Base-by-base conservation (phyloP, 53 echinoderm and acorn worm species). In the Astropecten irregularis region DNA sequence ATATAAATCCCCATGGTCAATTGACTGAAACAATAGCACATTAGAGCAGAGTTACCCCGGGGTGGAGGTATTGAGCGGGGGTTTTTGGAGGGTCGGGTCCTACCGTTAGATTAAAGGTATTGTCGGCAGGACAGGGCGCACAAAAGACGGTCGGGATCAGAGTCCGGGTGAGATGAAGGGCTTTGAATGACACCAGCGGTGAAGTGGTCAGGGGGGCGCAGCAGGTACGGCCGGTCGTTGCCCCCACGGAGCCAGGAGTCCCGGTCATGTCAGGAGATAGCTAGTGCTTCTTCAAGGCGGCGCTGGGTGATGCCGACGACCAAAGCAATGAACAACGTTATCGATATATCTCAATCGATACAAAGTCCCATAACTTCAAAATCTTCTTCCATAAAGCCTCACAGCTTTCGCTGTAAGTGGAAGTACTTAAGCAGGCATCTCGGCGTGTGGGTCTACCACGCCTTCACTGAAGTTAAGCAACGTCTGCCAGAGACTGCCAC, bases 1-100 rank as follows among this genome's bases (percentile, higher is more conserved):
- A 64, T 14, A 73, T n/a, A 73, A 52, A 36, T 30, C 46, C 34
- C 52, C 73, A 73, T 54, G 73, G 73, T 73, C 54, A 44, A 22
- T 73, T 53, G 73, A 73, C 54, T 73, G 73, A 73, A 73, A 73
- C 73, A 73, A 73, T 53, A 32, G 21, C 54, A 53, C 73, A 73
- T 73, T 73, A 73, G 37, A n/a, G 20, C 30, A 9, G n/a, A 14
- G 53, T 14, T 53, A 53, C 73, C 46, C 35, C 34, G 54, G 52
- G 52, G 54, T 2, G 23, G 53, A 21, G 52, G 51, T 37, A 73
- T 73, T 73, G 73, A 53, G 52, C 38, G 55, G 49, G 21, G 33
- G 13, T 21, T 37, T 64, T n/a, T 51, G 34, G 63, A 31, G 73
- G 54, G 73, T 53, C 69, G 15, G 31, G n/a, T 42, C 52, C 71